These are phyloP conservation scores for Dryobates pubescens DNA, from an alignment of 2,797 vertebrate genomes.

Conservation along the genomic window DNA sequence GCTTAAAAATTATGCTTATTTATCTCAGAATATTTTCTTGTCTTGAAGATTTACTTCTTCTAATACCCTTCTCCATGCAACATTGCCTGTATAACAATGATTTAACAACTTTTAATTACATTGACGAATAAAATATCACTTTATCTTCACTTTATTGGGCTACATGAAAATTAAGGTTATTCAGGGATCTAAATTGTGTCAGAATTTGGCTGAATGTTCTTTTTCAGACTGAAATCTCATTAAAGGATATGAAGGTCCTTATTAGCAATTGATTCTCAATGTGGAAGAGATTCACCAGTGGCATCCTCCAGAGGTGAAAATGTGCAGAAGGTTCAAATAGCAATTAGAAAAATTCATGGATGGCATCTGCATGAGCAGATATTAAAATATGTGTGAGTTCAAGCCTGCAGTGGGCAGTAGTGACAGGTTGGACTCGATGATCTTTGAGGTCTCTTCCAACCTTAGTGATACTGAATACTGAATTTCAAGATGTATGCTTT, in stretches of 20 bases:
- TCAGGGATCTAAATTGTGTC: not conserved
- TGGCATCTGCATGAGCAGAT: not conserved
- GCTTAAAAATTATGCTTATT: not conserved
- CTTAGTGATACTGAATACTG: too few species aligned
- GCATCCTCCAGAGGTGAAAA: not conserved
- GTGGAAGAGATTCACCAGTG: not conserved
- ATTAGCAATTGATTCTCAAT: not conserved
- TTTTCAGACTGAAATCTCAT: not conserved
- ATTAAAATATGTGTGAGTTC: not conserved
- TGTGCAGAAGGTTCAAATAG: not conserved
- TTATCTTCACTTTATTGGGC: not conserved
- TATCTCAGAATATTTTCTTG: not conserved
- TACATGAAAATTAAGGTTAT: not conserved
- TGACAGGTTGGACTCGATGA: too few species aligned
- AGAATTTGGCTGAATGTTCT: not conserved
- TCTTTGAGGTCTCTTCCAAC: too few species aligned
- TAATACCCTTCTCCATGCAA: not conserved
- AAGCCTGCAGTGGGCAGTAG: too few species aligned
- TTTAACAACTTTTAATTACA: not conserved
- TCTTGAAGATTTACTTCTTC: not conserved
- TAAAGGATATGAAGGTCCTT: not conserved
- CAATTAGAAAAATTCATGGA: not conserved
- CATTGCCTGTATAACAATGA: not conserved
- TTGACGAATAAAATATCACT: not conserved
- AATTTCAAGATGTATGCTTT: not conserved